Evolutionary conservation across 1,140 invertebrate species (phyloP).

Genomic region (Drosophila grimshawi): DNA sequence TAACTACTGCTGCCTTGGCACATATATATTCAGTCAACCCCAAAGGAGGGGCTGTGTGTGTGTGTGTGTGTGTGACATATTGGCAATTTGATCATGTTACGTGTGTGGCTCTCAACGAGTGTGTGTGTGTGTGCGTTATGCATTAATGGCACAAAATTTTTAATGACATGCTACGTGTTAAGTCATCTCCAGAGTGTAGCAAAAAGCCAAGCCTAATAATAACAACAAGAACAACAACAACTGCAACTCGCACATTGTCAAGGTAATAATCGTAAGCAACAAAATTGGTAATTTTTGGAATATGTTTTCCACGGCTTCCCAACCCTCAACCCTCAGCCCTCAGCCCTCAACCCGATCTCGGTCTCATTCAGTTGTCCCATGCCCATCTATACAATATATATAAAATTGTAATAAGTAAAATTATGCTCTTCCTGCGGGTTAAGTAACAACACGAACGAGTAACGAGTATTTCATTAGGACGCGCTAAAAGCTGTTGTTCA

Average conservation of each 20-base stretch:
- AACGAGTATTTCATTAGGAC: slow-evolving; percentile 57
- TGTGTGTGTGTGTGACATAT: slow-evolving; percentile 71
- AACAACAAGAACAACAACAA: slow-evolving; percentile 43
- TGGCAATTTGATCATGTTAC: slow-evolving; percentile 77
- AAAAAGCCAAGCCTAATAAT: slow-evolving; percentile 65
- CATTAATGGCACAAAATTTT: slow-evolving; percentile 82
- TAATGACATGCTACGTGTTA: slow-evolving; percentile 82
- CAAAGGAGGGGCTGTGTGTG: slow-evolving; percentile 16
- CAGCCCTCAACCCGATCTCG: background rate
- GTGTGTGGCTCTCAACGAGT: background rate
- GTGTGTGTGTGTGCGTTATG: slow-evolving; percentile 59
- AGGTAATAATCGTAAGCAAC: slow-evolving; percentile 82
- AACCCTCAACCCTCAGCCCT: slow-evolving; percentile 1
- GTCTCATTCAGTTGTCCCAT: background rate
- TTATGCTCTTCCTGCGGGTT: slow-evolving; percentile 57
- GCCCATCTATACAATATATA: slow-evolving; percentile 54
- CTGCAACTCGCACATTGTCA: slow-evolving; percentile 59
- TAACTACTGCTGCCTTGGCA: background rate
- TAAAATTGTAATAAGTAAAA: slow-evolving; percentile 81
- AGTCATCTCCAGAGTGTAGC: slow-evolving; percentile 81
- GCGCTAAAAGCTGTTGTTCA: slow-evolving; percentile 74
- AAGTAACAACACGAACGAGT: slow-evolving; percentile 19
- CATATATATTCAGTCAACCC: slow-evolving; percentile 32
- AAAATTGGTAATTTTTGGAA: slow-evolving; percentile 81
- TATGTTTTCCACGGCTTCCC: slow-evolving; percentile 54